phyloP scores from a whole-genome alignment of 2,888 invertebrate species.

The Steinernema hermaphroditum region DNA sequence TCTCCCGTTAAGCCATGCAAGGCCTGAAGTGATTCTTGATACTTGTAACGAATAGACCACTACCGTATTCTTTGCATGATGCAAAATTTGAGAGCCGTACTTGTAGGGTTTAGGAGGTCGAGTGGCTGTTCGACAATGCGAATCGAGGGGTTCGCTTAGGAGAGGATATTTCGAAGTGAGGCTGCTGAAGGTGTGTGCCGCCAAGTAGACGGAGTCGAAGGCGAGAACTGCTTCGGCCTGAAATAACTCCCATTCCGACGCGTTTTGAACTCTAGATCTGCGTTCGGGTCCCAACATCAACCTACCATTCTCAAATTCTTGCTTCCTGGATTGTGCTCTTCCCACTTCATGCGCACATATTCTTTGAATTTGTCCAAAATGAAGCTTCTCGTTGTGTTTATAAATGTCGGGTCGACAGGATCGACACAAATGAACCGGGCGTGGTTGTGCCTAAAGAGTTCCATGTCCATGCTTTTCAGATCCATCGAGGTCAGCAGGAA shows the following conservation, averaged over 20 bases:
- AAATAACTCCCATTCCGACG: no score
- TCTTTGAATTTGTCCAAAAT: constrained; percentile 32
- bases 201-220: constrained; percentile 50
- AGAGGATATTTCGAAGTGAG: constrained; percentile 37
- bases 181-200: constrained; percentile 42
- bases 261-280: no score
- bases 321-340: constrained; percentile 30
- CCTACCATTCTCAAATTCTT: constrained; percentile 31
- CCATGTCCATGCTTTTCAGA: constrained; percentile 63
- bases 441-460: constrained; percentile 65
- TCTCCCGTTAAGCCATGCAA: constrained; percentile 44
- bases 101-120: constrained; percentile 52
- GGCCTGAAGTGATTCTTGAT: constrained; percentile 35
- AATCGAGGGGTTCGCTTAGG: constrained; percentile 43
- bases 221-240: constrained; percentile 51
- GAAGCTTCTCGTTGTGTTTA: constrained; percentile 36
- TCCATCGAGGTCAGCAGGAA: constrained; percentile 65
- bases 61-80: constrained; percentile 48
- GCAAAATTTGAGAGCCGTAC: constrained; percentile 51
- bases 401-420: constrained; percentile 53
- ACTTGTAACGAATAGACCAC: background rate
- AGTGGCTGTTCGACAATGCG: constrained; percentile 53
- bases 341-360: constrained; percentile 34
- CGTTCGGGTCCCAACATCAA: no score
- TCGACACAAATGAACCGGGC: constrained; percentile 64